Percentiles rank a stretch among this genome's conserved stretches.
phyloP scores from a whole-genome alignment of 2,888 invertebrate species.

The Drosophila sordidapex region DNA sequence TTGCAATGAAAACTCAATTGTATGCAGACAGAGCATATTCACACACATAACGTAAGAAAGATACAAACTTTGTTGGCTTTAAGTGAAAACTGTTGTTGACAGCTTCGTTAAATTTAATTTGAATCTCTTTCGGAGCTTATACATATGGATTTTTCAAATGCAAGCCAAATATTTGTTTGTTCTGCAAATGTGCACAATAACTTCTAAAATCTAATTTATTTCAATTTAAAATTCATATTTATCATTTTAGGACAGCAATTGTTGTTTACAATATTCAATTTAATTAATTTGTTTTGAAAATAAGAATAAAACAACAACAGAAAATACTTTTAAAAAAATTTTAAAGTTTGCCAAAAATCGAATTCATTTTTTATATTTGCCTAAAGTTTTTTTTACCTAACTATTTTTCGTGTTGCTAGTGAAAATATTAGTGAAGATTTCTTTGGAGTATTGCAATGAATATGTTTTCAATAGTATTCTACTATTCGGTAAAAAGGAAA shows the following conservation, averaged over 20 bases:
- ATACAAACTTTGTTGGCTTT: slow-evolving; percentile 14
- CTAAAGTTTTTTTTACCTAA: not conserved
- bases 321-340: slow-evolving; percentile 1
- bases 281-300: slow-evolving; percentile 41
- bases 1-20: slow-evolving; percentile 65
- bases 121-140: not conserved
- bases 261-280: slow-evolving; percentile 15
- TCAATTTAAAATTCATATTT: not conserved
- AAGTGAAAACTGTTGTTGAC: slow-evolving; percentile 32
- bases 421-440: not conserved
- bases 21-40: slow-evolving; percentile 17
- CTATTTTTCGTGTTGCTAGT: not conserved
- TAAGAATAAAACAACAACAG: slow-evolving; percentile 6
- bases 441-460: not conserved
- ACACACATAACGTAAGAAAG: not conserved
- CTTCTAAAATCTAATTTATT: not conserved
- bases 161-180: slow-evolving; percentile 43
- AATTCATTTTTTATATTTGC: not conserved
- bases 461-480: not conserved
- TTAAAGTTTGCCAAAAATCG: not conserved
- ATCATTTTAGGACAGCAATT: slow-evolving; percentile 11
- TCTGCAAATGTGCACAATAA: not conserved
- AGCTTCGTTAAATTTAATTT: slow-evolving; percentile 29
- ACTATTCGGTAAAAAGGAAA: not conserved
- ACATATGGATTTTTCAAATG: slow-evolving; percentile 27